These are phyloP conservation scores for Phylloscopus whistleri DNA, from an alignment of 2,113 vertebrate species.

Conservation along the genomic window DNA sequence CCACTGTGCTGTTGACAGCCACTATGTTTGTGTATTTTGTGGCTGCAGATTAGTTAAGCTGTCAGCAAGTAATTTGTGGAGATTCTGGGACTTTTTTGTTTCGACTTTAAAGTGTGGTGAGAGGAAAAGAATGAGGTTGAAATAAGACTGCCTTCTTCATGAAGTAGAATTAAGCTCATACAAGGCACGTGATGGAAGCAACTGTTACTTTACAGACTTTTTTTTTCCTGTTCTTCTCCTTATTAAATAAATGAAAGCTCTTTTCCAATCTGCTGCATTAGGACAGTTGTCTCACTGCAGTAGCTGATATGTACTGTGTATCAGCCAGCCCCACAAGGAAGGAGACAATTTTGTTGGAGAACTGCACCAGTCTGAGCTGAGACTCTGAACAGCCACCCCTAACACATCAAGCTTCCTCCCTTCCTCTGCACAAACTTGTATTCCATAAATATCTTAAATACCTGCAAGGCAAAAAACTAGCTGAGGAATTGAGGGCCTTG, in stretches of 20 bases:
- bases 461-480: background rate
- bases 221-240: background rate
- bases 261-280: background rate
- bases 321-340: background rate
- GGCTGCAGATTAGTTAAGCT: background rate
- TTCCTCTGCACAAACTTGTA: background rate
- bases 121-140: background rate
- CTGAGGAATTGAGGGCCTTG: background rate
- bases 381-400: background rate
- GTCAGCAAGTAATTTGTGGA: background rate
- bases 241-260: background rate
- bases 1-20: background rate
- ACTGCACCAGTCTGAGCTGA: background rate
- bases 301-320: background rate
- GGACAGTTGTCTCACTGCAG: background rate
- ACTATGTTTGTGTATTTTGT: background rate
- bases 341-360: background rate
- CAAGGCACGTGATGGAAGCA: background rate
- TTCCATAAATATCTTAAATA: background rate
- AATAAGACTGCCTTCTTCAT: background rate
- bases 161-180: background rate
- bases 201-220: background rate
- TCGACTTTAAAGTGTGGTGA: background rate
- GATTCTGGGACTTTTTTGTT: background rate
- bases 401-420: background rate